A percentile compares a stretch with the other conserved stretches of the same genome.
phyloP scores from a whole-genome alignment of 2,888 invertebrate genomes.

The Habrosyne pyritoides region DNA sequence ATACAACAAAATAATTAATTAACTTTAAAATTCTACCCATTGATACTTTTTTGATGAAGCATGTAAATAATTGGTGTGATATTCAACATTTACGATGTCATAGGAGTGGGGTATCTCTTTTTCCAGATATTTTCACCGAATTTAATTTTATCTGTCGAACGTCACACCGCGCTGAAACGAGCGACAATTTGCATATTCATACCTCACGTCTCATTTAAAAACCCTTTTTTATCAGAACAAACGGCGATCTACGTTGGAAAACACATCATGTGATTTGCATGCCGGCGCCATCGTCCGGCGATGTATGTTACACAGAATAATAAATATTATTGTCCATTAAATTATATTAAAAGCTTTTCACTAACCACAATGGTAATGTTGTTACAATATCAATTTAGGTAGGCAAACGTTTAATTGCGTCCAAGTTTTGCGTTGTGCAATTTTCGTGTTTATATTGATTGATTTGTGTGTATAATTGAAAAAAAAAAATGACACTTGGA shows the following conservation, averaged over 20 bases:
- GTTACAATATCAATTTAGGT: no score
- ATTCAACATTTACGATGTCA: not conserved
- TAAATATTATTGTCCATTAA: no score
- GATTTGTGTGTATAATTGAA: no score
- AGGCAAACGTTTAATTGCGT: not conserved
- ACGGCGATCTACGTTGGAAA: constrained; percentile 21
- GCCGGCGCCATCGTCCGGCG: not conserved
- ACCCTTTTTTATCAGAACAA: constrained; percentile 39
- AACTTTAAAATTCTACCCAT: not conserved
- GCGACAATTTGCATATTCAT: constrained; percentile 51
- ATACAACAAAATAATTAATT: not conserved
- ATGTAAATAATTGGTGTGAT: not conserved
- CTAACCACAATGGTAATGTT: no score
- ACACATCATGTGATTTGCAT: constrained; percentile 15
- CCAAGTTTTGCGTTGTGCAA: no score
- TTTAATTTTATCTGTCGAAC: constrained; percentile 44
- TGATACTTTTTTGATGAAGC: not conserved
- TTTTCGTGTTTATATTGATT: no score
- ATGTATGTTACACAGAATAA: no score
- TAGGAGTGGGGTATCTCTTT: constrained; percentile 21
- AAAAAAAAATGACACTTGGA: no score
- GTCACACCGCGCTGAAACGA: constrained; percentile 35
- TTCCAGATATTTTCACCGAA: constrained; percentile 41
- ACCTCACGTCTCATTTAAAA: constrained; percentile 33
- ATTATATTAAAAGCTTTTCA: no score